Evolutionary conservation across 2,113 vertebrate genomes (phyloP).

Genomic region (Scartelaos histophorus): DNA sequence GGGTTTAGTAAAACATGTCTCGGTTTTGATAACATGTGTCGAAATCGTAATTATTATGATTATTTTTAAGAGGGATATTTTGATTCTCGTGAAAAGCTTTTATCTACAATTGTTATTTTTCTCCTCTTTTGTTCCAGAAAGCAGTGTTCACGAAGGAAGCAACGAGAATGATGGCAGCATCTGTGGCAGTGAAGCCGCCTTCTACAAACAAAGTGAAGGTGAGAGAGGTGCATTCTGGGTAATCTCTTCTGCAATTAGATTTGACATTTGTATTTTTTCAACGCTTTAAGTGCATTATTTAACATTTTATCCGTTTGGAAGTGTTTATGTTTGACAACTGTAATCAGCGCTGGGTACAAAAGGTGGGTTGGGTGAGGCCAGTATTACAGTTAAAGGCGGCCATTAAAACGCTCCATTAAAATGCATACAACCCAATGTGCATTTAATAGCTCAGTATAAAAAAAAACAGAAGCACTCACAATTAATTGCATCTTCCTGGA

Average conservation of each 20-base stretch:
- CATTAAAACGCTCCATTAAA: slow-evolving; percentile 22
- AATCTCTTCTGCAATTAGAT: slow-evolving; percentile 24
- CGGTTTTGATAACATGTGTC: background rate
- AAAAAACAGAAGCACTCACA: slow-evolving; percentile 13
- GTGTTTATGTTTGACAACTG: slow-evolving; percentile 19
- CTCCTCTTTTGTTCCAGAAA: slow-evolving; percentile 70
- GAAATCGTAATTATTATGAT: background rate
- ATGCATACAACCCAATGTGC: slow-evolving; percentile 6
- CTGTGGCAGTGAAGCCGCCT: slow-evolving; percentile 91
- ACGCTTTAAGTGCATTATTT: slow-evolving; percentile 14
- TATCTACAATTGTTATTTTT: slow-evolving; percentile 9
- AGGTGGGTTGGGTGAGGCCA: background rate
- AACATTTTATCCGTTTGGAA: background rate
- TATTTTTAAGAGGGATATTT: slow-evolving; percentile 31
- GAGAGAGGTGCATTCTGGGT: slow-evolving; percentile 35
- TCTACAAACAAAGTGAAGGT: slow-evolving; percentile 95
- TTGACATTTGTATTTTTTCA: background rate
- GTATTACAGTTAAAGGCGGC: background rate
- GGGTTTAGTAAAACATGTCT: slow-evolving; percentile 36
- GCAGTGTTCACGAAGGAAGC: slow-evolving; percentile 84
- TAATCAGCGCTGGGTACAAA: slow-evolving; percentile 17
- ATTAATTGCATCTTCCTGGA: slow-evolving; percentile 17
- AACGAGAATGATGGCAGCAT: slow-evolving; percentile 90
- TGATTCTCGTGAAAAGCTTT: slow-evolving; percentile 29
- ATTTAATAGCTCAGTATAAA: slow-evolving; percentile 9